Evolutionary conservation across 2,113 vertebrate species (phyloP), one percentile per base, ranked within the genome.

Genomic region (Hippocampus guttulatus): DNA sequence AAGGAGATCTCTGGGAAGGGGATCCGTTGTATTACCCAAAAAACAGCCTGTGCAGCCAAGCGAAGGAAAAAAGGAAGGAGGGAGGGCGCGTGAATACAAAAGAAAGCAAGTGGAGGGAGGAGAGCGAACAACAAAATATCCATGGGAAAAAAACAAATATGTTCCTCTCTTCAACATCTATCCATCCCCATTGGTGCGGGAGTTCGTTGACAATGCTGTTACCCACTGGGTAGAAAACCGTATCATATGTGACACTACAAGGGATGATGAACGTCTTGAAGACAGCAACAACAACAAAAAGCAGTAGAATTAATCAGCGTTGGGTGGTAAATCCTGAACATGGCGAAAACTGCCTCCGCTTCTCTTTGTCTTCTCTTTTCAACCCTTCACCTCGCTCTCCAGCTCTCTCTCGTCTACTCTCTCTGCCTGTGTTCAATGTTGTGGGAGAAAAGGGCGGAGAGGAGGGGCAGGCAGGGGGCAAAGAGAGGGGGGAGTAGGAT

Each of bases 41-140:
- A 57, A 70, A 82, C 73, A 80, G 75, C 62, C 58, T 14, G 27
- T 68, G 70, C 70, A 71, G 71, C 8, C 20, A 65, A 76, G 38
- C 55, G 45, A 52, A 49, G 69, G 23, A 76, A 63, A 41, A 62
- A 76, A 30, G 54, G 38, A 47, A 62, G 62, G 25, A 65, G 58
- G 52, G 86, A 88, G 90, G 83, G 90, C 76, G 81, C 69, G 12
- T 79, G 43, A 38, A 89, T 91, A 95, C 93, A 94, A 94, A 93
- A 92, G 93, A 89, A 76, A 71, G 71, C 71, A 12, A 78, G 69
- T 40, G 71, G 64, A 73, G 85, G 77, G 84, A 72, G 55, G 76
- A 76, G 38, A 71, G 71, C 63, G 52, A 58, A 64, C 74, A 83
- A 51, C 73, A 84, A 54, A 73, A 87, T 79, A 58, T 83, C 77